Conservation (phyloP, 2,113 vertebrate genomes). For the Forbesichthys agassizii region DNA sequence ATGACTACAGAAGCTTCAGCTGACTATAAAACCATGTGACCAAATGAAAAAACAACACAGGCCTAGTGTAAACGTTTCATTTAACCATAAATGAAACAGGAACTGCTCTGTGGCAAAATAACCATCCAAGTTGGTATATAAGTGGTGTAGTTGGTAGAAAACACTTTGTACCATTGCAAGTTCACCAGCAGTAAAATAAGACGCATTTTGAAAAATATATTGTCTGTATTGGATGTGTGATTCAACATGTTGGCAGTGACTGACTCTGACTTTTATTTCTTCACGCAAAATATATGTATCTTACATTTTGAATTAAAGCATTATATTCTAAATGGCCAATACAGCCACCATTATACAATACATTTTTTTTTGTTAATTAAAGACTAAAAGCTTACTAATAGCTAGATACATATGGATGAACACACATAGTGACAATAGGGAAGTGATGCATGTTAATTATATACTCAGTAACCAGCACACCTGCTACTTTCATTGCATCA, state of each 20-base stretch:
- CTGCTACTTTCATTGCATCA: conserved; percentile 60
- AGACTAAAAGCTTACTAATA: not conserved
- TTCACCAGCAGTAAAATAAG: not conserved
- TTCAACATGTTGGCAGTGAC: no score
- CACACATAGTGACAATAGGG: conserved; percentile 50
- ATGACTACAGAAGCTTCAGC: no score
- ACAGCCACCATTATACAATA: no score
- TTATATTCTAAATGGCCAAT: no score
- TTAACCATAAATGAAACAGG: conserved; percentile 53
- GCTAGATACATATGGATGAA: conserved; percentile 3
- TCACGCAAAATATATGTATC: no score
- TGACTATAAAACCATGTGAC: not conserved
- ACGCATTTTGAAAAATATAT: not conserved
- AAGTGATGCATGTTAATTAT: conserved; percentile 69
- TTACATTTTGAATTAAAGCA: no score
- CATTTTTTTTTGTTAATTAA: not conserved
- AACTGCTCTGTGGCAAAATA: not conserved
- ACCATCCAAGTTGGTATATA: not conserved
- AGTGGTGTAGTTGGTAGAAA: not conserved
- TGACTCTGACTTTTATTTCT: no score
- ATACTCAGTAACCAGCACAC: conserved; percentile 46
- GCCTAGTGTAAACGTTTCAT: conserved; percentile 44
- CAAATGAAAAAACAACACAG: not conserved
- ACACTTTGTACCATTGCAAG: not conserved
- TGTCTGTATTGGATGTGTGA: no score